Evolutionary conservation across 2,113 vertebrate species (phyloP).

Genomic region (Falco punctatus): DNA sequence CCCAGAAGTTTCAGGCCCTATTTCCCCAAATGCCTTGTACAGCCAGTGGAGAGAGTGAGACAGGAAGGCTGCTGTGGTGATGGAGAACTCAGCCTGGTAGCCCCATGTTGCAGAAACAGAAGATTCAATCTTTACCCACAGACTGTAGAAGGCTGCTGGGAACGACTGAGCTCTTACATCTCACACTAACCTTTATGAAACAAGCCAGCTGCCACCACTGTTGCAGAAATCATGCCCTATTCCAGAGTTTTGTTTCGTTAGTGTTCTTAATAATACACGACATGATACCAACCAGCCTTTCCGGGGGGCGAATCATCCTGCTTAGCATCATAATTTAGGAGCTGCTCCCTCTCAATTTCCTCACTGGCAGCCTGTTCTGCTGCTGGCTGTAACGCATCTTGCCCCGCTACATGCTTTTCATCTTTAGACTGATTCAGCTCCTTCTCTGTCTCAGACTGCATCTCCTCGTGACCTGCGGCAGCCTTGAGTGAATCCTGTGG

Average conservation of each 20-base stretch:
- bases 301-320: background rate
- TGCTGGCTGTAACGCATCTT: background rate
- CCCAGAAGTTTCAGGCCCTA: background rate
- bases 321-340: conserved; percentile 38
- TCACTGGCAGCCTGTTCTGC: conserved; percentile 36
- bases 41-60: background rate
- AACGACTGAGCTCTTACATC: background rate
- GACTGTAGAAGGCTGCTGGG: background rate
- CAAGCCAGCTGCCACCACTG: background rate
- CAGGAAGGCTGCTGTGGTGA: background rate
- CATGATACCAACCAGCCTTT: conserved; percentile 55
- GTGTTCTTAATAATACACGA: background rate
- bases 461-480: background rate
- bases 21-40: background rate
- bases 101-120: background rate
- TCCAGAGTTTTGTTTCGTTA: background rate
- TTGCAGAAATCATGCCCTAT: background rate
- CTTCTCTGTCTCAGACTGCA: background rate
- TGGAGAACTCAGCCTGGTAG: background rate
- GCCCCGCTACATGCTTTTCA: background rate
- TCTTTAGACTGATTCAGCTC: background rate
- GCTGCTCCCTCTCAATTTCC: conserved; percentile 70
- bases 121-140: background rate
- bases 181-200: background rate
- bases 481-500: background rate